Evolutionary conservation across 2,888 invertebrate genomes (phyloP), one percentile per base, ranked within the genome.

Genomic region (Argyresthia goedartella): DNA sequence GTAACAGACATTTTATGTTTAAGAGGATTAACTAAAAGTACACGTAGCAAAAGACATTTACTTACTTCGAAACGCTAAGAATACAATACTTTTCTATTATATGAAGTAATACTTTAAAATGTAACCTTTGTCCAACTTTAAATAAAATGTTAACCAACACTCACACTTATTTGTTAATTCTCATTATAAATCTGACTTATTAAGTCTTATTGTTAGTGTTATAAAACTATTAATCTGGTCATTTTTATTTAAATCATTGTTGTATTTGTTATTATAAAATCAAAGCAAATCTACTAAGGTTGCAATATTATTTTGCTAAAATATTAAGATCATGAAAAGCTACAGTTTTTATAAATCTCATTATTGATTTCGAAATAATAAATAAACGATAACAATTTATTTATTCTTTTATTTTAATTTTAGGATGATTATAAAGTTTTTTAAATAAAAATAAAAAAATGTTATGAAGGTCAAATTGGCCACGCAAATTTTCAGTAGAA

Each of bases 241-340:
- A 86, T 85, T 85, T 81, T 84, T 77, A 81, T 85, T 84, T 82
- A 85, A 82, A 85, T 78, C 81, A 81, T 81, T 84, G 80, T 84
- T 86, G 76, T 82, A 81, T 77, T 82, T 82, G 81, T 81, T 82
- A 76, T 33, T 45, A 36, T 52, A 39, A 48, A 53, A 51, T 50
- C 43, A 62, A 78, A 75, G 73, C 74, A 81, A 79, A 76, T 76
- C 66, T 75, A 81, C 71, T 80, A 76, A 69, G 72, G 80, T 84
- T 84, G 69, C 71, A 76, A 76, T 77, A 69, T 75, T 76, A 11
- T 81, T 81, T 81, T 84, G 76, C 81, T 76, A 75, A 75, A 77
- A 75, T 9, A 73, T 66, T 73, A 76, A 80, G 69, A 76, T 79
- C 71, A 73, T 73, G 75, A 75, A 78, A 71, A 81, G 76, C 74